Evolutionary conservation across 2,888 invertebrate genomes (phyloP).

Genomic region (Seira musarum): DNA sequence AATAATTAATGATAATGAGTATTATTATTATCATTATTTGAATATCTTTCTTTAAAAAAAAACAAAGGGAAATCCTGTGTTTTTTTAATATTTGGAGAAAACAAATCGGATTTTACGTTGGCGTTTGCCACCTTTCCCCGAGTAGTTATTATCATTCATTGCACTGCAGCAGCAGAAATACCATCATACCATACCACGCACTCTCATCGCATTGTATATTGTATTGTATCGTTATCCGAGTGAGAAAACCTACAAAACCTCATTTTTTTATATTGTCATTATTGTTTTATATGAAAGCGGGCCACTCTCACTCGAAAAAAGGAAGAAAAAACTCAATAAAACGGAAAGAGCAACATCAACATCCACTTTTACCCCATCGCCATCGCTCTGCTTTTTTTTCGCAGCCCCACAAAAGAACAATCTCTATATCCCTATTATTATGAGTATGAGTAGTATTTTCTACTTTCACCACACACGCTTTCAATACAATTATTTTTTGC

Average conservation of each 20-base stretch:
- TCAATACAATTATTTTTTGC: not conserved
- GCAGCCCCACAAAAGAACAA: not conserved
- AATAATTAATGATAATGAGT: conserved; percentile 50
- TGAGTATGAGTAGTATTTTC: not conserved
- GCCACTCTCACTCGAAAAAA: conserved; percentile 11
- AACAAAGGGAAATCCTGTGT: not conserved
- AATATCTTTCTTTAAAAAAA: not conserved
- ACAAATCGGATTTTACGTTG: not conserved
- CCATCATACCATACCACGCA: not conserved
- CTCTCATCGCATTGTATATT: conserved; percentile 3
- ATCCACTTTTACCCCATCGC: not conserved
- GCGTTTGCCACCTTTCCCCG: conserved; percentile 54
- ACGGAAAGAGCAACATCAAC: not conserved
- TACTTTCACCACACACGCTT: not conserved
- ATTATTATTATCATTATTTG: conserved; percentile 16
- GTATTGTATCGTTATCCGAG: not conserved
- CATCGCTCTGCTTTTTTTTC: not conserved
- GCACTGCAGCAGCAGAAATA: not conserved
- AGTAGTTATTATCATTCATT: conserved; percentile 40
- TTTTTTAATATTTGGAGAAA: not conserved
- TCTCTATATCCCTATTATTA: not conserved
- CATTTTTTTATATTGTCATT: conserved; percentile 12
- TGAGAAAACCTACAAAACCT: conserved; percentile 14
- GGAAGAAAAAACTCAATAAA: conserved; percentile 8
- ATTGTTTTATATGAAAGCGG: conserved; percentile 17